These are phyloP conservation scores for Coremacera marginata DNA, from an alignment of 2,888 invertebrate species.

Conservation along the genomic window DNA sequence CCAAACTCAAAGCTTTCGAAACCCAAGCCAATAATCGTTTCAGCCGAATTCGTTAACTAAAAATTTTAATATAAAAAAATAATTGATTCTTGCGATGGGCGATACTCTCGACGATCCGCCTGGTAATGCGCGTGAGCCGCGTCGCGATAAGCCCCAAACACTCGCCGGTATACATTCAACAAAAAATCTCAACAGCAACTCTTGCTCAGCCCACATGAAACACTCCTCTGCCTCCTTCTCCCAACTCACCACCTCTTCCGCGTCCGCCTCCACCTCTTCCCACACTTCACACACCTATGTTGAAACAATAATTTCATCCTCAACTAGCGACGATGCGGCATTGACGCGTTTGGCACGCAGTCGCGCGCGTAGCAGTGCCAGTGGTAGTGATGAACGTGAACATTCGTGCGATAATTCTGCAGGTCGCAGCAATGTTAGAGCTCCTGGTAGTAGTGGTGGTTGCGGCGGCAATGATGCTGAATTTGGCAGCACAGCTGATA, in stretches of 20 bases:
- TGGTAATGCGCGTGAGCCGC: constrained; percentile 41
- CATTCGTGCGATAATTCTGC: constrained; percentile 57
- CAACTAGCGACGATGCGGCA: background rate
- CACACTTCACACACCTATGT: background rate
- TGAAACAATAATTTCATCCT: background rate
- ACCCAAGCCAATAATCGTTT: background rate
- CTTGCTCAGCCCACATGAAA: background rate
- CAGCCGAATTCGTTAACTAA: background rate
- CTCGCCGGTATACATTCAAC: constrained; percentile 55
- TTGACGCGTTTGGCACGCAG: constrained; percentile 48
- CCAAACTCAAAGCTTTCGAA: background rate
- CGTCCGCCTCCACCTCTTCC: background rate
- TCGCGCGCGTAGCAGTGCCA: constrained; percentile 59
- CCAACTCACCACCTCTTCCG: background rate
- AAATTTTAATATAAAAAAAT: too few relatives aligned
- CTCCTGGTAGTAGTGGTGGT: constrained; percentile 9
- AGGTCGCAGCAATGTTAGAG: constrained; percentile 32
- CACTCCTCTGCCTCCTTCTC: background rate
- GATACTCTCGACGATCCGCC: constrained; percentile 33
- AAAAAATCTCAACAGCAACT: constrained; percentile 44
- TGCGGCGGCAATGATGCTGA: constrained; percentile 22
- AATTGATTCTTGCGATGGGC: constrained; percentile 21
- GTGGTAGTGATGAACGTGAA: constrained; percentile 55
- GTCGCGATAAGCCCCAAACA: constrained; percentile 63
- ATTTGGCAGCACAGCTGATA: constrained; percentile 38